These are phyloP conservation scores for Epinotia brunnichana DNA, from an alignment of 2,888 invertebrate genomes.

Conservation along the genomic window DNA sequence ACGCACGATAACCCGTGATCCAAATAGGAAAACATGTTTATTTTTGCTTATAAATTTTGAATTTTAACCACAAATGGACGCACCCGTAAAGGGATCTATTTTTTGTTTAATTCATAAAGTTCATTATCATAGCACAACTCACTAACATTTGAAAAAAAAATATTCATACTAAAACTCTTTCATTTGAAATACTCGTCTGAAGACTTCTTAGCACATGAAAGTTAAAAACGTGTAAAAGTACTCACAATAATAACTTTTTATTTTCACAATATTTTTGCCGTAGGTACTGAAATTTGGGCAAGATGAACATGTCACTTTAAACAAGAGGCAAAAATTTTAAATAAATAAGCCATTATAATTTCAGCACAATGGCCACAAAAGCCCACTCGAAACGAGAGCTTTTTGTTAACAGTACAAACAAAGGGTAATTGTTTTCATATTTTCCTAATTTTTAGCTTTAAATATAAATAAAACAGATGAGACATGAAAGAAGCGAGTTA, in stretches of 20 bases:
- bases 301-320: neutral
- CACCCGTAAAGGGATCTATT: neutral
- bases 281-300: slow-evolving; percentile 1
- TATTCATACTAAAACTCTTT: neutral
- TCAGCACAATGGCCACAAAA: slow-evolving; percentile 35
- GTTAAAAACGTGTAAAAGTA: slow-evolving; percentile 9
- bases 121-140: neutral
- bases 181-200: slow-evolving; percentile 1
- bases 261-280: slow-evolving; percentile 6
- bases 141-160: neutral
- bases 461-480: slow-evolving; percentile 20
- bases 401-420: slow-evolving; percentile 37
- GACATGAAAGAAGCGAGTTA: neutral
- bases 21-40: neutral
- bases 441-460: slow-evolving; percentile 20
- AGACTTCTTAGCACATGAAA: neutral
- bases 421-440: slow-evolving; percentile 32
- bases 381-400: slow-evolving; percentile 31
- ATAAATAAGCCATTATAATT: slow-evolving; percentile 36
- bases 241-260: slow-evolving; percentile 1
- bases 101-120: neutral
- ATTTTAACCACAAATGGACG: neutral
- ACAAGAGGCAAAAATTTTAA: slow-evolving; percentile 1
- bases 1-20: no score
- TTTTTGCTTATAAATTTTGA: neutral